Evolutionary conservation across 1,140 invertebrate species (phyloP).

Genomic region (Drosophila bifasciata): DNA sequence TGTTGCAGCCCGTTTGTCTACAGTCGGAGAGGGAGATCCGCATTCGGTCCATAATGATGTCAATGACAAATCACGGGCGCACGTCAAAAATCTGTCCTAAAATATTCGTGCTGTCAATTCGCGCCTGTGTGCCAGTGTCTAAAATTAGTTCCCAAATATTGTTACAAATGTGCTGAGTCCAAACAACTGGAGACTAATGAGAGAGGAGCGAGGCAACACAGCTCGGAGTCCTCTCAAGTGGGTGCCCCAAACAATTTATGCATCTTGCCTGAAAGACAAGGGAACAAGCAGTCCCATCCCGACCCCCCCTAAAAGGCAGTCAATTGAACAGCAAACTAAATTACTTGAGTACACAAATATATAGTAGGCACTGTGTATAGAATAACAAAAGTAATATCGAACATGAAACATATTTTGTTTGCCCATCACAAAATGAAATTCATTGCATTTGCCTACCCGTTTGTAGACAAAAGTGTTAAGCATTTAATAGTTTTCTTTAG

Average conservation of each 20-base stretch:
- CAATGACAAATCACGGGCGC: slow-evolving; percentile 83
- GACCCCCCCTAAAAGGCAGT: slow-evolving; percentile 16
- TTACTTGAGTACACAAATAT: slow-evolving; percentile 63
- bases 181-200: slow-evolving; percentile 71
- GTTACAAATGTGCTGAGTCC: slow-evolving; percentile 84
- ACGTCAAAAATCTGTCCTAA: slow-evolving; percentile 83
- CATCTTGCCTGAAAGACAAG: slow-evolving; percentile 58
- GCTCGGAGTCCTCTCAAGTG: slow-evolving; percentile 52
- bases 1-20: slow-evolving; percentile 73
- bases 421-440: too few relatives aligned
- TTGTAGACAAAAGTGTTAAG: too few relatives aligned
- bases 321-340: slow-evolving; percentile 46
- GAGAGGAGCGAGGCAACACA: not conserved
- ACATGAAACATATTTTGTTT: not conserved
- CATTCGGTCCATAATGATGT: slow-evolving; percentile 65
- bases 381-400: slow-evolving; percentile 8
- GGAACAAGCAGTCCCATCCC: slow-evolving; percentile 5
- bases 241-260: slow-evolving; percentile 62
- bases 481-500: too few relatives aligned
- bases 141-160: slow-evolving; percentile 84
- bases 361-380: not conserved
- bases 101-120: slow-evolving; percentile 82
- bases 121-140: slow-evolving; percentile 53
- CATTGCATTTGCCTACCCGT: too few relatives aligned
- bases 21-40: slow-evolving; percentile 39